These are phyloP conservation scores for Sialis fuliginosa DNA, from an alignment of 2,888 invertebrate species.

Conservation along the genomic window DNA sequence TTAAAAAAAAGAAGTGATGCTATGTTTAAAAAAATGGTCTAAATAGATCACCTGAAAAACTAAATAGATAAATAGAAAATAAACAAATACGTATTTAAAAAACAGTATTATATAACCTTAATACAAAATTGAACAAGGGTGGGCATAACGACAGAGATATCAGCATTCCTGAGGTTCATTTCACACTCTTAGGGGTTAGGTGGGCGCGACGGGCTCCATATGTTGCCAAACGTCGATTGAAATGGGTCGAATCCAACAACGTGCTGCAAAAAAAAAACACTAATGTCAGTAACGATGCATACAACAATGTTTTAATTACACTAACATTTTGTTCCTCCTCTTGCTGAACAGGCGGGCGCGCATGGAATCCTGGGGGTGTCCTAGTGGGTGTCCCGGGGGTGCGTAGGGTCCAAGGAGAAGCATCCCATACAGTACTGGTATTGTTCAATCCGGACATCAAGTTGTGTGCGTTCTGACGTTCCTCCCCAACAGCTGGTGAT, in stretches of 20 bases:
- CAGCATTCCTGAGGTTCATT: too few relatives aligned
- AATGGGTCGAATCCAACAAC: conserved; percentile 24
- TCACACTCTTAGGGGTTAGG: conserved; percentile 13
- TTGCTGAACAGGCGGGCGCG: conserved; percentile 11
- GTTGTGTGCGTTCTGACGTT: conserved; percentile 13
- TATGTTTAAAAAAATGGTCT: too few relatives aligned
- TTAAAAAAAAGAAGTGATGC: too few relatives aligned
- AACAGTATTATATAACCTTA: too few relatives aligned
- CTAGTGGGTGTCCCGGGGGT: conserved; percentile 19
- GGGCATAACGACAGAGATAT: too few relatives aligned
- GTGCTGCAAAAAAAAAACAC: conserved; percentile 12
- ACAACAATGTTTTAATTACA: neutral
- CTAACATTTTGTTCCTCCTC: conserved; percentile 8
- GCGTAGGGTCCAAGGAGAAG: conserved; percentile 16
- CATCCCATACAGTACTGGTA: conserved; percentile 20
- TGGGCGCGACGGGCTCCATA: conserved; percentile 23
- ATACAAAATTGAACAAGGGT: too few relatives aligned
- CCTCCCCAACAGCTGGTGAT: conserved; percentile 22
- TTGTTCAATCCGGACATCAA: conserved; percentile 5
- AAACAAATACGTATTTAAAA: too few relatives aligned
- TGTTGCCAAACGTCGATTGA: conserved; percentile 22
- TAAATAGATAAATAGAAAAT: too few relatives aligned
- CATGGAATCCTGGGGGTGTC: conserved; percentile 24
- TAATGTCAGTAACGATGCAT: neutral
- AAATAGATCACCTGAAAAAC: too few relatives aligned